Base-by-base conservation (phyloP, 30 jellyfish, hydroid and myxozoan species). In the Catostylus mosaicus region DNA sequence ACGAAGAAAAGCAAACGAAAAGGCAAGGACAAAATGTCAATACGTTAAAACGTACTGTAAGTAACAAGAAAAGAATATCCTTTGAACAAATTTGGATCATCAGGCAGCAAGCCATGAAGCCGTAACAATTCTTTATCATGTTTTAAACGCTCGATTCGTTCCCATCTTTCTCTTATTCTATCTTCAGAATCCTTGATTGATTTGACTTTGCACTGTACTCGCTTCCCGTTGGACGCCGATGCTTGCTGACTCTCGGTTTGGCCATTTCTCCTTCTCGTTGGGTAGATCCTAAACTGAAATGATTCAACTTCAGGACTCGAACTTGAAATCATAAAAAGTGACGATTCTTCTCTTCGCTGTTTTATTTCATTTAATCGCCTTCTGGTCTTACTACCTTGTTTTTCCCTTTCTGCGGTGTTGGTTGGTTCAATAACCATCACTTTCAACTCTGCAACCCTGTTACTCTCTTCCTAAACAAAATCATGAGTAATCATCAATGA, bases 21-120 rank as follows among this genome's bases (percentile, higher is more conserved):
- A 40, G 54, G 54, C 7, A 40, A 40, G 54, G 14, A 40, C 14
- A 40, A 37, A 32, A 30, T 7, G 48, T 31, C 45, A 24, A 24
- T 9, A 67, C n/a, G 6, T 20, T 2, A 32, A 20, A 12, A 74
- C 86, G 29, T 43, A 74, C 86, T 57, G 37, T 5, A 34, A 3
- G 86, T 74, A 34, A 74, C 36, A 43, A 74, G 74, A 31, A 74
- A 74, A 27, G 22, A 26, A 50, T 48, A 51, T 51, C 86, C 86
- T 30, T 56, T 8, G 37, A 74, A 74, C 60, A 74, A 74, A 30
- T 14, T 57, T 32, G 66, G 43, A 54, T 74, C 67, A 14, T 33
- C 37, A 6, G 86, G 86, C 62, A 74, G 31, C 16, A 37, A 67
- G 14, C 86, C 86, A 27, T 54, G 51, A 37, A 74, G 30, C 1